phyloP scores from a whole-genome alignment of 2,797 vertebrate species.

The Tokudaia muenninki region DNA sequence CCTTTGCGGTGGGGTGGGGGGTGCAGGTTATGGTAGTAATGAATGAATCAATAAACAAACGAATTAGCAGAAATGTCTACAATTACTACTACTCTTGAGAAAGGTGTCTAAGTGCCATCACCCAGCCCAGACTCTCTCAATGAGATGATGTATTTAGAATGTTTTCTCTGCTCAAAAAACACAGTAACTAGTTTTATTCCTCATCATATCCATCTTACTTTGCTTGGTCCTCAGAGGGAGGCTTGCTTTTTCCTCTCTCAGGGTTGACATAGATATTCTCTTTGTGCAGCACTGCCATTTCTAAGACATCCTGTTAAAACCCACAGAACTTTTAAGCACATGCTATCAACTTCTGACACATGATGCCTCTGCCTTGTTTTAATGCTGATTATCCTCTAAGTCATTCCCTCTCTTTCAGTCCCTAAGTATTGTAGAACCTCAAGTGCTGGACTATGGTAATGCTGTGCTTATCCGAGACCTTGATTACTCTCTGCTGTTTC shows the following conservation, averaged over 20 bases:
- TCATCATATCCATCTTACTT: neutral
- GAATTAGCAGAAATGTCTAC: neutral
- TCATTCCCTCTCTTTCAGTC: neutral
- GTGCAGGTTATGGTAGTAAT: neutral
- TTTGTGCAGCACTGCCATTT: neutral
- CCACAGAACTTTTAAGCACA: neutral
- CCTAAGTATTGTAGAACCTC: neutral
- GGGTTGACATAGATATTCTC: neutral
- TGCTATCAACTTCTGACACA: neutral
- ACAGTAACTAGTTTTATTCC: neutral
- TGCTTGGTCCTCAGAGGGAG: neutral
- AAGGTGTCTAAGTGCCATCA: neutral
- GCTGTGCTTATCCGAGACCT: neutral
- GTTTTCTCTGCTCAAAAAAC: neutral
- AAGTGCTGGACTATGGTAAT: neutral
- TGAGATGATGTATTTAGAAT: constrained; percentile 16
- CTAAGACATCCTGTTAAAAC: neutral
- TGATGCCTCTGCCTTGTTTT: neutral
- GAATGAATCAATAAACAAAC: neutral
- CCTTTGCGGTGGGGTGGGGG: neutral
- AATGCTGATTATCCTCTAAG: neutral
- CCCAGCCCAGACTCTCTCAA: neutral
- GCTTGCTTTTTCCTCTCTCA: neutral
- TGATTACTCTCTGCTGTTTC: neutral
- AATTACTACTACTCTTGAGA: neutral